Evolutionary conservation across 1,140 invertebrate genomes (phyloP).

Genomic region (Calephelis nemesis): DNA sequence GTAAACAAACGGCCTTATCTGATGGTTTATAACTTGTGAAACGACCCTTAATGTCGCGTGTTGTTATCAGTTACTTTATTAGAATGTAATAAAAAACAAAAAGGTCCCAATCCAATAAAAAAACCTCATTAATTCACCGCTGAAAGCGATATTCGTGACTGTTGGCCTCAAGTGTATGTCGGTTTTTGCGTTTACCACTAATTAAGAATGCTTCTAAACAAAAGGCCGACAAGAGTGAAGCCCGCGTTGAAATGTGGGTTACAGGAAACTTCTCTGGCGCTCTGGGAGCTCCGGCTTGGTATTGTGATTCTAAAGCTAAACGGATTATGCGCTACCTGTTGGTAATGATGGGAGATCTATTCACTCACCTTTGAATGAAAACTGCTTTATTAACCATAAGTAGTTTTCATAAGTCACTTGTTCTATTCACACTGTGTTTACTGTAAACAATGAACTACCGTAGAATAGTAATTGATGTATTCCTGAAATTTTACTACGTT

Average conservation of each 20-base stretch:
- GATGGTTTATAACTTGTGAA: conserved; percentile 10
- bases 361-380: no score
- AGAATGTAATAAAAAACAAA: conserved; percentile 20
- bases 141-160: conserved; percentile 25
- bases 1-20: conserved; percentile 9
- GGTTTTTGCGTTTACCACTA: conserved; percentile 15
- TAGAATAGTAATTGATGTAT: no score
- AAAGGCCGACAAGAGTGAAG: conserved; percentile 9
- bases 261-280: neutral
- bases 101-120: conserved; percentile 12
- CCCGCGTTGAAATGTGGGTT: conserved; percentile 3
- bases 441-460: no score
- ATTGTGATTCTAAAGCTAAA: conserved; percentile 5
- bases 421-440: no score
- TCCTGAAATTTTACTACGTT: no score
- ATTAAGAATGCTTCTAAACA: conserved; percentile 20
- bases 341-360: neutral
- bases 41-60: conserved; percentile 10
- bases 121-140: conserved; percentile 20
- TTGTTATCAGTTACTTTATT: conserved; percentile 15
- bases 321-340: neutral
- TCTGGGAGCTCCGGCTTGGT: neutral
- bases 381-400: no score
- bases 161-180: conserved; percentile 20
- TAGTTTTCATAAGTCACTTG: no score